phyloP scores from a whole-genome alignment of 2,797 vertebrate species.

The Psittacula echo region DNA sequence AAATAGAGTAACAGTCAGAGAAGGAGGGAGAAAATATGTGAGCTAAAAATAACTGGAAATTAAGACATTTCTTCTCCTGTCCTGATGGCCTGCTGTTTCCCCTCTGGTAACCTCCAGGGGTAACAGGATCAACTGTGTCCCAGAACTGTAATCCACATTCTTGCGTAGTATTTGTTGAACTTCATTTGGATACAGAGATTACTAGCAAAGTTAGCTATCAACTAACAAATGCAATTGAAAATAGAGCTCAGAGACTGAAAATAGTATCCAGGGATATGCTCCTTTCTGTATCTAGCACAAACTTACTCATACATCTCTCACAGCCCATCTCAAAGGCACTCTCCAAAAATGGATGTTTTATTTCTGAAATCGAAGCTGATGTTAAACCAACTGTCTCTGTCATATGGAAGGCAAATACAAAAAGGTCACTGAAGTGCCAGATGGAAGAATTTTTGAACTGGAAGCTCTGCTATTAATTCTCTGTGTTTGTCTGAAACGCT shows the following conservation, averaged over 20 bases:
- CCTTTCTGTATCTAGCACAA: conserved; percentile 4
- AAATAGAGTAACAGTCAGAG: not conserved
- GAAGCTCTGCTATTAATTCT: conserved; percentile 58
- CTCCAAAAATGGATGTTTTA: not conserved
- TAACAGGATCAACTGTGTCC: not conserved
- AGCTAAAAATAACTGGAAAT: not conserved
- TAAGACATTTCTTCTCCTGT: not conserved
- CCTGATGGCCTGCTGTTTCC: not conserved
- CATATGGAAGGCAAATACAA: conserved; percentile 46
- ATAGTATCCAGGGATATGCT: not conserved
- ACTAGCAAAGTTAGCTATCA: not conserved
- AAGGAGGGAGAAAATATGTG: not conserved
- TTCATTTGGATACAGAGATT: not conserved
- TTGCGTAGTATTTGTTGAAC: not conserved
- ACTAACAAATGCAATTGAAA: not conserved
- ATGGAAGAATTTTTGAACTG: conserved; percentile 55
- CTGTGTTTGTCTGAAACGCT: conserved; percentile 36
- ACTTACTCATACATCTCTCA: conserved; percentile 5
- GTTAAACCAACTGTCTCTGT: conserved; percentile 56
- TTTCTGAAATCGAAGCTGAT: conserved; percentile 8
- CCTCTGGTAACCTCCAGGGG: not conserved
- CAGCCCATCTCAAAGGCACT: not conserved
- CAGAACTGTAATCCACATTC: not conserved
- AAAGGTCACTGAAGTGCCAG: conserved; percentile 63
- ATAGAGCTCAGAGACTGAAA: not conserved